These are phyloP conservation scores for Ernsta delagoae DNA, from an alignment of 2,888 invertebrate genomes.

Conservation along the genomic window DNA sequence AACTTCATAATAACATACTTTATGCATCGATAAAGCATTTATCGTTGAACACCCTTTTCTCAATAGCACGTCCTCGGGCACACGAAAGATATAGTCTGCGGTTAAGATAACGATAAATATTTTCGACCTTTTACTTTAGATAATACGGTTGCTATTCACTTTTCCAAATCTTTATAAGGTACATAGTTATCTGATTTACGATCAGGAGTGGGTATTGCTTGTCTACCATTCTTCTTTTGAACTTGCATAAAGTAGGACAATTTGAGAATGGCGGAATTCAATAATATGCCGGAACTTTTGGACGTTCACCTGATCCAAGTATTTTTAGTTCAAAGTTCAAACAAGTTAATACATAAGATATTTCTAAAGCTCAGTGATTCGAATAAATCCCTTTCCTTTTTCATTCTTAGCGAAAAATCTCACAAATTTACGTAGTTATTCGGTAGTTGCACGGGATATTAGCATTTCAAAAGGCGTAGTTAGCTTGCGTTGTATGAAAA, in stretches of 20 bases:
- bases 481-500: constrained; percentile 32
- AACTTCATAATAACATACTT: constrained; percentile 79
- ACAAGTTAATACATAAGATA: not conserved
- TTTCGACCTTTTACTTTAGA: constrained; percentile 53
- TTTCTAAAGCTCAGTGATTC: not conserved
- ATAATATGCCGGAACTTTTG: constrained; percentile 9
- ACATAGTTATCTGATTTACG: constrained; percentile 68
- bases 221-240: constrained; percentile 65
- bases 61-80: constrained; percentile 69
- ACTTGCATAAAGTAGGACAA: constrained; percentile 70
- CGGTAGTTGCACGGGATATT: constrained; percentile 28
- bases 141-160: constrained; percentile 57
- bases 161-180: constrained; percentile 38
- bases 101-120: constrained; percentile 43
- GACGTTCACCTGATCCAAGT: constrained; percentile 8
- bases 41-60: constrained; percentile 75
- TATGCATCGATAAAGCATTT: constrained; percentile 79
- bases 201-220: constrained; percentile 67
- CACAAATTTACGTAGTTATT: constrained; percentile 4
- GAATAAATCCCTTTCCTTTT: not conserved
- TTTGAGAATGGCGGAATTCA: constrained; percentile 55
- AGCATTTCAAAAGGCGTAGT: constrained; percentile 32
- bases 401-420: not conserved
- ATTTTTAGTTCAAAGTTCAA: not conserved
- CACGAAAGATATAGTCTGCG: constrained; percentile 61